Evolutionary conservation across 1,140 invertebrate species (phyloP), one percentile per base, ranked within the genome.

Genomic region (Scylla paramamosain): DNA sequence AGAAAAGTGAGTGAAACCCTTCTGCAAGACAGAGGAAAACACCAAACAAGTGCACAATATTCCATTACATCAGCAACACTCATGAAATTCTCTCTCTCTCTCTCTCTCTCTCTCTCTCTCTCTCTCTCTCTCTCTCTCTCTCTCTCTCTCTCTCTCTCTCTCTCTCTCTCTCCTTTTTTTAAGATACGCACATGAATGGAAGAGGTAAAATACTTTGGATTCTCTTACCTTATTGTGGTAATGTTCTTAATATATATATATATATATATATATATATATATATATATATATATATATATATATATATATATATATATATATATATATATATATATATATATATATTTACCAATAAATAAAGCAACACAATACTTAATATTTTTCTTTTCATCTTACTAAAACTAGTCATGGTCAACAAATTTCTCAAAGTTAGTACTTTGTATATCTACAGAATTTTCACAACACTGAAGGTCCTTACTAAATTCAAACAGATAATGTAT

Each of bases 261-360:
- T 87, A 12, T 87, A 29, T 12, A 87, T 87, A 31, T 87, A 87
- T 87, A 31, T 87, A 87, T 87, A 31, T 87, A 87, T 87, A 31
- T 87, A 87, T 87, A 31, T 87, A 87, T 87, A 31, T 87, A 77
- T 77, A 77, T 77, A 77, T 77, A 77, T 77, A 77, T 77, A 77
- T 77, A 77, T 77, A 77, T 77, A 77, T 77, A 77, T 77, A 77
- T 77, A 77, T 77, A 77, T 77, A 77, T 77, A 77, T 77, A 77
- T 77, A 77, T 77, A 77, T 77, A 77, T 77, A 77, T 77, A 77
- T 77, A 77, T 77, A 25, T 77, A 77, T 77, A 77, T 77, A 77
- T 77, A 77, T 10, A 77, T 12, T 10, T 25, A 25, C 25, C 59
- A 77, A 77, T 10, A 77, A 77, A 10, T 25, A 77, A 77, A 77